Conservation (phyloP, 1,140 invertebrate species). For the Schlechtendalia chinensis region DNA sequence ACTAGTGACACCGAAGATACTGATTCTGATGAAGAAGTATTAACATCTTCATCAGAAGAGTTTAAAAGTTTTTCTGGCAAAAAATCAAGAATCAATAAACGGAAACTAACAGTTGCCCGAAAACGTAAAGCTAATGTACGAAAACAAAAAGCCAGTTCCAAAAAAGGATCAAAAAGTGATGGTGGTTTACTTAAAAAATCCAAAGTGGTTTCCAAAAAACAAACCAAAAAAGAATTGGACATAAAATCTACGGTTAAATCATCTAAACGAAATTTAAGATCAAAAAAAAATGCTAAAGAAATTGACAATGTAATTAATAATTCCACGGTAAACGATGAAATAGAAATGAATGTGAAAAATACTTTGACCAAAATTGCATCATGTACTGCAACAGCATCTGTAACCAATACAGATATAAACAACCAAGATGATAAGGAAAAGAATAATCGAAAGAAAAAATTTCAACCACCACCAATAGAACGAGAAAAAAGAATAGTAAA, state of each 20-base stretch:
- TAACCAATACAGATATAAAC: background rate
- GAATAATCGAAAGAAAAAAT: background rate
- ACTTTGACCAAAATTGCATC: background rate
- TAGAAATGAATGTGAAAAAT: background rate
- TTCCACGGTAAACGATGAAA: background rate
- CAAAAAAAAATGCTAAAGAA: background rate
- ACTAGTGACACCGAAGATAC: background rate
- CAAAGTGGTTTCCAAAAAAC: constrained; percentile 61
- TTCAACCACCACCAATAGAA: background rate
- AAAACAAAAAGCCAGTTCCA: background rate
- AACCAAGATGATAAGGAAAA: background rate
- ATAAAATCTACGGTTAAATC: constrained; percentile 58
- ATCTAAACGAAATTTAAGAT: constrained; percentile 20
- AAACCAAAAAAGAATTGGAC: constrained; percentile 56
- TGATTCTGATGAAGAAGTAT: background rate
- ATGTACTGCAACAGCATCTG: too few species aligned
- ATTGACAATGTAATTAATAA: background rate
- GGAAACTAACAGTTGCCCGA: background rate
- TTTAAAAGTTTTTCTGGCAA: background rate
- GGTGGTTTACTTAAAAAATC: background rate
- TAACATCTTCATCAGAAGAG: background rate
- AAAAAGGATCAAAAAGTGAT: too few species aligned
- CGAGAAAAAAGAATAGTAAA: background rate
- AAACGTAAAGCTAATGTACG: background rate
- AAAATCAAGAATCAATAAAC: background rate